phyloP scores from a whole-genome alignment of 2,888 invertebrate species.

The Meghimatium bilineatum region DNA sequence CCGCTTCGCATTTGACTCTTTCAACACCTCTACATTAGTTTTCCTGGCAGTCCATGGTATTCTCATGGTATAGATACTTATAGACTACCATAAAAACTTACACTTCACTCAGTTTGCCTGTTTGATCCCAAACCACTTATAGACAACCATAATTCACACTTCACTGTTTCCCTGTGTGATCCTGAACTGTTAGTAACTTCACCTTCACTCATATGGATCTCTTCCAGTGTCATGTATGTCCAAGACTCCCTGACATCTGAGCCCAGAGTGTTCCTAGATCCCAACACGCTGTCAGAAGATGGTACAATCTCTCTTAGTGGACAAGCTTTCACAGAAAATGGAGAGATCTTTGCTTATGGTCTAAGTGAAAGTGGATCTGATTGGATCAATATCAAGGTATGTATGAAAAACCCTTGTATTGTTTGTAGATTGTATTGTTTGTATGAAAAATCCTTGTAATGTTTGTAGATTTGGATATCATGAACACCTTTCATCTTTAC shows the following conservation, averaged over 20 bases:
- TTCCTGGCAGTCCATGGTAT: no score
- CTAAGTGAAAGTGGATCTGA: conserved; percentile 95
- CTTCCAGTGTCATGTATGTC: conserved; percentile 89
- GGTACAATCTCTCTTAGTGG: conserved; percentile 74
- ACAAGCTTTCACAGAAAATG: conserved; percentile 86
- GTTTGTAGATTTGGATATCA: neutral
- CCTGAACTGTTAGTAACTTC: no score
- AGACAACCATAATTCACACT: no score
- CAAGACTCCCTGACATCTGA: conserved; percentile 88
- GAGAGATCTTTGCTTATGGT: conserved; percentile 92
- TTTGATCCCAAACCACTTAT: no score
- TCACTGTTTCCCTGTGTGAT: no score
- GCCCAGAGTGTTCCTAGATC: conserved; percentile 90
- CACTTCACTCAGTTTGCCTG: no score
- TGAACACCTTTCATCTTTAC: no score
- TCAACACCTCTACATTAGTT: no score
- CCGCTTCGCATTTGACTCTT: no score
- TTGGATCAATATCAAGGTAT: conserved; percentile 89
- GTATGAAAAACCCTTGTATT: neutral
- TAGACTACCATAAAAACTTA: no score
- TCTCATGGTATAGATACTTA: no score
- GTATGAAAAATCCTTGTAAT: neutral
- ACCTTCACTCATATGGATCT: no score
- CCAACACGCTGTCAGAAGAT: conserved; percentile 92
- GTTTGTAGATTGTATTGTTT: neutral